Evolutionary conservation across 2,113 vertebrate species (phyloP).

Genomic region (Kobus ellipsiprymnus): DNA sequence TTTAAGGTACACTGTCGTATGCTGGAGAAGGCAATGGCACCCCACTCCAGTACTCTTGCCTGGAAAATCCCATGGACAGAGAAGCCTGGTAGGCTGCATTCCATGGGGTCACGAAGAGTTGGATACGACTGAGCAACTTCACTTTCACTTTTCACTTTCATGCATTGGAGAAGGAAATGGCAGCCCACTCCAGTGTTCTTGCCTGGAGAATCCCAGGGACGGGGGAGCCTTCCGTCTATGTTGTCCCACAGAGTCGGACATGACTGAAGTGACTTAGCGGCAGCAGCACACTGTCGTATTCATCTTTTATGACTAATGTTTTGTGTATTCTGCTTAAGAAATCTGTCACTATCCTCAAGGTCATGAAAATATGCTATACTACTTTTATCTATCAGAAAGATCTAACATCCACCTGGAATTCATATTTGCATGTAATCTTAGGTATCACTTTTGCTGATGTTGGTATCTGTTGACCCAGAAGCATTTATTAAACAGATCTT

Average conservation of each 20-base stretch:
- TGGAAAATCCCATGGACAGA: too few species aligned
- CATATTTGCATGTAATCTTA: background rate
- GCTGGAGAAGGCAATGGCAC: rapidly evolving
- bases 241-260: too few species aligned
- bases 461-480: background rate
- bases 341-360: background rate
- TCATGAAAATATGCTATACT: background rate
- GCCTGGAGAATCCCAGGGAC: too few species aligned
- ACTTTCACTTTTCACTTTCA: too few species aligned
- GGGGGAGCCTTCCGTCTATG: too few species aligned
- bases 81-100: too few species aligned
- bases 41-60: too few species aligned
- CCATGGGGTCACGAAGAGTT: too few species aligned
- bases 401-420: background rate
- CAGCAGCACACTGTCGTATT: background rate
- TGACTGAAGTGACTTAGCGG: too few species aligned
- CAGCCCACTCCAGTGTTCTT: too few species aligned
- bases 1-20: background rate
- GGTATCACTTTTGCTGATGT: background rate
- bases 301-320: background rate
- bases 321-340: background rate
- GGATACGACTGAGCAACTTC: too few species aligned
- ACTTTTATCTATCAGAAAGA: background rate
- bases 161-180: too few species aligned
- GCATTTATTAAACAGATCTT: background rate